These are phyloP conservation scores for Aphrophora alni DNA, from an alignment of 2,888 invertebrate species.

Conservation along the genomic window DNA sequence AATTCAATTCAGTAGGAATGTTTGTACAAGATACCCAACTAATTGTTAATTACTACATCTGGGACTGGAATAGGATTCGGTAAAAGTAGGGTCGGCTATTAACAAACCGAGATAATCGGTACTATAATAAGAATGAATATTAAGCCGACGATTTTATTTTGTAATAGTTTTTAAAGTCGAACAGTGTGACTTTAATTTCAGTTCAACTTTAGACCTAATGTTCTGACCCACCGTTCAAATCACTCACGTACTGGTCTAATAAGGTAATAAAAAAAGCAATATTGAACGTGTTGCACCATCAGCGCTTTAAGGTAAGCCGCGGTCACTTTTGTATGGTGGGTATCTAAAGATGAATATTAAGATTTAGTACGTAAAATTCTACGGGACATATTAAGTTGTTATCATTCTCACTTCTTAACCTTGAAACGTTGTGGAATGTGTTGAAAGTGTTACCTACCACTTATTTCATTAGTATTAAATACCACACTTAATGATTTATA, in stretches of 20 bases:
- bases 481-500: no score
- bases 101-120: no score
- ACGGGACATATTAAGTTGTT: no score
- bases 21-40: not conserved
- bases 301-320: not conserved
- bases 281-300: not conserved
- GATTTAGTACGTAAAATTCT: no score
- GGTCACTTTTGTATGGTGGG: not conserved
- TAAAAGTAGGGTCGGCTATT: no score
- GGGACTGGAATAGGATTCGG: not conserved
- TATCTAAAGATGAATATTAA: not conserved
- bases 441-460: no score
- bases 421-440: no score
- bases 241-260: not conserved
- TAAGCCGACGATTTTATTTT: no score
- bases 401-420: no score
- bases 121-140: no score
- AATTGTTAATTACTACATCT: not conserved
- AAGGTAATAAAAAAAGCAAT: constrained; percentile 6
- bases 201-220: not conserved
- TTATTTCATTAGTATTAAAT: no score
- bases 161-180: no score
- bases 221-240: not conserved
- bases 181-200: not conserved
- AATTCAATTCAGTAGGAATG: not conserved